A percentile compares a stretch with the other conserved stretches of the same genome.
phyloP scores from a whole-genome alignment of 2,888 invertebrate genomes.

The Cotesia congregata region DNA sequence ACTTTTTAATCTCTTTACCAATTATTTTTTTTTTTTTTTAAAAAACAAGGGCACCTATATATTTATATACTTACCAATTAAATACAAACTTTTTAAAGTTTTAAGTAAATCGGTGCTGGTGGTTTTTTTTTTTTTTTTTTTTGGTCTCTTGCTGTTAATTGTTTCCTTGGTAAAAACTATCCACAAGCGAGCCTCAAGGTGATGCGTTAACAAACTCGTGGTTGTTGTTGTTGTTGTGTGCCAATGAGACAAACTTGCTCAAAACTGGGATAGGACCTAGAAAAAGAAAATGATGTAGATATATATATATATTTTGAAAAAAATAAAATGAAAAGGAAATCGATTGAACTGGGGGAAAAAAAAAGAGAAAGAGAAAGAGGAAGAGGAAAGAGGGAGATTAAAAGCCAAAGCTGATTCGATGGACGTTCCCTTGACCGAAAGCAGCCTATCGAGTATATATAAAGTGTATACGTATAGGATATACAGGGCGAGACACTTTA shows the following conservation, averaged over 20 bases:
- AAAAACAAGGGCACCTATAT: neutral
- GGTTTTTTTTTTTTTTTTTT: too few species aligned
- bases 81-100: too few species aligned
- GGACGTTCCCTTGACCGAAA: constrained; percentile 30
- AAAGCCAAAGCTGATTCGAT: constrained; percentile 29
- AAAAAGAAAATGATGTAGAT: too few species aligned
- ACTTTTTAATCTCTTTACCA: constrained; percentile 31
- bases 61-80: too few species aligned
- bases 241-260: neutral
- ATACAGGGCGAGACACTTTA: constrained; percentile 8
- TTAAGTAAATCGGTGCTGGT: too few species aligned
- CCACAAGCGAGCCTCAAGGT: neutral
- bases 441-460: constrained; percentile 26
- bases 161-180: constrained; percentile 1
- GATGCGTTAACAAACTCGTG: neutral
- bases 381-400: neutral
- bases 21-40: neutral
- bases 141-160: neutral
- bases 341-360: too few species aligned
- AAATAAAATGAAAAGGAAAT: too few species aligned
- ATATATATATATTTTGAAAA: too few species aligned
- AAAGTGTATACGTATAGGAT: constrained; percentile 4
- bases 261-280: neutral
- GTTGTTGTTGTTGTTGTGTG: neutral
- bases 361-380: too few species aligned